Conservation (phyloP, 30 jellyfish, hydroid and myxozoan genomes). For the Clytia hemisphaerica region DNA sequence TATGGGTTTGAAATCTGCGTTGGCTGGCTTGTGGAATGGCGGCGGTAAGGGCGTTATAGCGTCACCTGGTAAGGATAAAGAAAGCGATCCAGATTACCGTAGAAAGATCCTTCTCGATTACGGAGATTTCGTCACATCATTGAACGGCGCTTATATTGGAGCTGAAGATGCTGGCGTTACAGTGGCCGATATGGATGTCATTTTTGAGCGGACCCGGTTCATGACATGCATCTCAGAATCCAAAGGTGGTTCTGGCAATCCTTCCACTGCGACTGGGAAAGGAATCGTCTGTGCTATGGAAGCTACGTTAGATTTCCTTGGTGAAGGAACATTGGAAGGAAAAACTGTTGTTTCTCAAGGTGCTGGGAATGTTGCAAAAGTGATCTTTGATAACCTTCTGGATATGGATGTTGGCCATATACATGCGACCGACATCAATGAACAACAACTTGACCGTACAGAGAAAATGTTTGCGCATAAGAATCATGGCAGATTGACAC, state of each 20-base stretch:
- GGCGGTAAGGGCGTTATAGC: constrained; percentile 97
- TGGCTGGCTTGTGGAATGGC: constrained; percentile 97
- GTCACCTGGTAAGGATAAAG: constrained; percentile 60
- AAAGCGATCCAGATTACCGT: constrained; percentile 54
- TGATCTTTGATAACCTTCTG: constrained; percentile 54
- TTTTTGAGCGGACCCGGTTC: constrained; percentile 59
- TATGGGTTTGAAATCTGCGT: constrained; percentile 90
- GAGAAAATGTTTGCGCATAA: constrained; percentile 47
- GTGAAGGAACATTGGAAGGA: constrained; percentile 65
- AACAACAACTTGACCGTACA: constrained; percentile 51
- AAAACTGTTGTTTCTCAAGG: constrained; percentile 75
- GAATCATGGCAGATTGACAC: constrained; percentile 52
- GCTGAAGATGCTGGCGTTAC: constrained; percentile 88
- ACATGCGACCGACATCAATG: constrained; percentile 72
- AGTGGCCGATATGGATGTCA: constrained; percentile 63
- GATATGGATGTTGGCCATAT: constrained; percentile 66
- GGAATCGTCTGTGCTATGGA: constrained; percentile 87
- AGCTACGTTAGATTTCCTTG: constrained; percentile 61
- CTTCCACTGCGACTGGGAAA: constrained; percentile 84
- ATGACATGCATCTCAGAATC: constrained; percentile 75
- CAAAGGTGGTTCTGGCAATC: constrained; percentile 87
- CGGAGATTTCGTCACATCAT: constrained; percentile 79
- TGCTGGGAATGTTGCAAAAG: constrained; percentile 77
- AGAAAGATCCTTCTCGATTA: constrained; percentile 72
- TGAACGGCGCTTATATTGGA: constrained; percentile 86